These are phyloP conservation scores for Zosterops lateralis DNA, from an alignment of 2,113 vertebrate genomes.

Conservation along the genomic window DNA sequence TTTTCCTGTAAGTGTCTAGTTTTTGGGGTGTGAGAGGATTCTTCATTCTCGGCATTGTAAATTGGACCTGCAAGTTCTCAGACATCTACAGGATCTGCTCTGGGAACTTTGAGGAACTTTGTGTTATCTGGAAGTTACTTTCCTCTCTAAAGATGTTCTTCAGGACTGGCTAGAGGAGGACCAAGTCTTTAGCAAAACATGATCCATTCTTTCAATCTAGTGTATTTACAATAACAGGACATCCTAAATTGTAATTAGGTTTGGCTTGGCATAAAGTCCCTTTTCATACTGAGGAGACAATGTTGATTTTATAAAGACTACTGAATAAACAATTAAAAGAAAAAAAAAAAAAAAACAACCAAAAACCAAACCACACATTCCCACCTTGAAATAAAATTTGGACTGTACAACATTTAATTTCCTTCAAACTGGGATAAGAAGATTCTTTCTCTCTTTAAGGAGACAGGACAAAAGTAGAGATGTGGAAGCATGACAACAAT, in stretches of 20 bases:
- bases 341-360: not conserved
- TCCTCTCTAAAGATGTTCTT: not conserved
- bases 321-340: not conserved
- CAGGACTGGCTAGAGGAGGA: not conserved
- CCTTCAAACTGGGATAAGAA: not conserved
- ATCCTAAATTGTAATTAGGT: not conserved
- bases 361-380: not conserved
- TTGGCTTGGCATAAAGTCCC: not conserved
- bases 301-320: not conserved
- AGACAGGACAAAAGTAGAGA: not conserved
- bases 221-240: slow-evolving; percentile 19
- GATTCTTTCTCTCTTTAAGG: not conserved
- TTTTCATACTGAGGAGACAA: not conserved
- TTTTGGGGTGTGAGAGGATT: not conserved
- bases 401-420: not conserved
- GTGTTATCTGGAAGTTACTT: not conserved
- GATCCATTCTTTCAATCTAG: not conserved
- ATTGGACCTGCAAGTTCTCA: not conserved
- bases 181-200: not conserved
- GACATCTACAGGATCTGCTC: not conserved
- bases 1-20: not conserved
- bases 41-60: not conserved
- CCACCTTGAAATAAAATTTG: not conserved
- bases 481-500: not conserved
- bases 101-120: not conserved